These are phyloP conservation scores for Leptonema lineaticorne DNA, from an alignment of 1,140 invertebrate genomes.

Conservation along the genomic window DNA sequence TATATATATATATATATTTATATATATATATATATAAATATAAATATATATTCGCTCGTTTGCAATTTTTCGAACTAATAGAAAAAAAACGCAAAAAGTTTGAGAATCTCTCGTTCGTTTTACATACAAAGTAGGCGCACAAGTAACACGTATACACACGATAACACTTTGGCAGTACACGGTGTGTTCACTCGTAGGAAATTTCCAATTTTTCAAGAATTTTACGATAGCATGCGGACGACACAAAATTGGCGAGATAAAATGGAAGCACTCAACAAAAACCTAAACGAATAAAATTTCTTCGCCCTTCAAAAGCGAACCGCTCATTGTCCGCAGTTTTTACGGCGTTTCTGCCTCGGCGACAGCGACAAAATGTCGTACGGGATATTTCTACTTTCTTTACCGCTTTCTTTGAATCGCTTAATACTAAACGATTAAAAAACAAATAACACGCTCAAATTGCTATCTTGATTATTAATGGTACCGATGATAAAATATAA, in stretches of 20 bases:
- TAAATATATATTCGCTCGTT: too few species aligned
- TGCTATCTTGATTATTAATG: too few species aligned
- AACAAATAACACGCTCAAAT: too few species aligned
- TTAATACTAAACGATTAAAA: too few species aligned
- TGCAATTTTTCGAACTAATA: too few species aligned
- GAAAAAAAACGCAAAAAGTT: too few species aligned
- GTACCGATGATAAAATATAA: too few species aligned
- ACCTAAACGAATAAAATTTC: slow-evolving; percentile 38
- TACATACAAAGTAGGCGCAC: slow-evolving; percentile 28
- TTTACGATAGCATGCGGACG: slow-evolving; percentile 37
- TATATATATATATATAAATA: too few species aligned
- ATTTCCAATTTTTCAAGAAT: slow-evolving; percentile 35
- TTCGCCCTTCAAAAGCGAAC: slow-evolving; percentile 19
- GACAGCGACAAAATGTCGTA: slow-evolving; percentile 8
- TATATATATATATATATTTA: too few species aligned
- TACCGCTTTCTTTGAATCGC: too few species aligned
- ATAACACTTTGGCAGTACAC: slow-evolving; percentile 40
- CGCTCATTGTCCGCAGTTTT: slow-evolving; percentile 2
- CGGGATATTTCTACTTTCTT: too few species aligned
- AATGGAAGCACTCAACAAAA: slow-evolving; percentile 38
- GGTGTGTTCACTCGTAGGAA: slow-evolving; percentile 25
- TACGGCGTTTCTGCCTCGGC: background rate
- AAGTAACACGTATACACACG: slow-evolving; percentile 17
- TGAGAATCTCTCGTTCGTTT: slow-evolving; percentile 8
- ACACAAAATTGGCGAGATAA: slow-evolving; percentile 37